A percentile compares a stretch with the other conserved stretches of the same genome.
phyloP scores from a whole-genome alignment of 2,888 invertebrate genomes.

The Eupeodes latifasciatus region DNA sequence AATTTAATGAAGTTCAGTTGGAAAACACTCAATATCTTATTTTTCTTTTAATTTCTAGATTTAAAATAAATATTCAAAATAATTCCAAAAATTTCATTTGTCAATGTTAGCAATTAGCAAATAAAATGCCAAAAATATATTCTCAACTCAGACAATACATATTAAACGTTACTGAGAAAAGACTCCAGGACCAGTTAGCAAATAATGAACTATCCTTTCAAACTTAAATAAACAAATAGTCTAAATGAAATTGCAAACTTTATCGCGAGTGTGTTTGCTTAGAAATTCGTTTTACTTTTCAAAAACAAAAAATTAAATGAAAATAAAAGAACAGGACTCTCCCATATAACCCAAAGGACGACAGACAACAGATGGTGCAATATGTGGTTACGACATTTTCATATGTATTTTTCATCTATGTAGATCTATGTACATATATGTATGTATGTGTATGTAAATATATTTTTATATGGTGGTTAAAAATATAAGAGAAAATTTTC shows the following conservation, averaged over 20 bases:
- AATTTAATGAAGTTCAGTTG: not conserved
- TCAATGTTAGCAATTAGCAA: conserved; percentile 35
- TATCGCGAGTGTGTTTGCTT: conserved; percentile 24
- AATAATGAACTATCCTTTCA: conserved; percentile 18
- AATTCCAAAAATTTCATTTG: conserved; percentile 5
- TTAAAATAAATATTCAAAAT: not conserved
- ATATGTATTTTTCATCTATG: conserved; percentile 46
- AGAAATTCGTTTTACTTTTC: conserved; percentile 22
- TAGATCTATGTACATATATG: not conserved
- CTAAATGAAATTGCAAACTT: conserved; percentile 19
- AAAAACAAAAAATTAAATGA: not conserved
- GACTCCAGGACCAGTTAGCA: not conserved
- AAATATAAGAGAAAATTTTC: conserved; percentile 57
- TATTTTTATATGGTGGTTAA: conserved; percentile 51
- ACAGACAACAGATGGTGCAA: conserved; percentile 64
- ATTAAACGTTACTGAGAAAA: not conserved
- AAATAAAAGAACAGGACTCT: not conserved
- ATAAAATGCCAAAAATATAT: conserved; percentile 35
- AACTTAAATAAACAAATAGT: conserved; percentile 32
- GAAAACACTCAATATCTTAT: not conserved
- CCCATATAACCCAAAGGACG: conserved; percentile 17
- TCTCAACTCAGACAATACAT: conserved; percentile 3
- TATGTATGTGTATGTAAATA: too few relatives aligned
- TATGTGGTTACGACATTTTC: conserved; percentile 66
- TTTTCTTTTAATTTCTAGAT: not conserved